Percentiles rank a stretch among this genome's conserved stretches.
Conservation (phyloP, 2,113 vertebrate genomes). For the Condylura cristata region DNA sequence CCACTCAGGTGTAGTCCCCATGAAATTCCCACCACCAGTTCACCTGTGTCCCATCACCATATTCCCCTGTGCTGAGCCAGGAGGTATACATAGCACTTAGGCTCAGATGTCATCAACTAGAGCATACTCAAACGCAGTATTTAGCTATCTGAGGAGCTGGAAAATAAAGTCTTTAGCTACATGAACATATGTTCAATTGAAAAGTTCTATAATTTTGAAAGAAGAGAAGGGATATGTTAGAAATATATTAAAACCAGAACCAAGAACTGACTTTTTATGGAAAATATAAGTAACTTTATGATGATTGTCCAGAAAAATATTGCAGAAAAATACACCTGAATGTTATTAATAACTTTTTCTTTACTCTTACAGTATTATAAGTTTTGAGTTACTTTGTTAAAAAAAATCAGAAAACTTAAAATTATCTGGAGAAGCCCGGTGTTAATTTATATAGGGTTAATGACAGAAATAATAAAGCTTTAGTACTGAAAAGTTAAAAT, state of each 20-base stretch:
- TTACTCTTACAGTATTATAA: neutral
- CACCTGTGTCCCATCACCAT: too few relatives aligned
- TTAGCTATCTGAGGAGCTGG: neutral
- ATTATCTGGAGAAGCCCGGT: neutral
- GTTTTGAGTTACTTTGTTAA: neutral
- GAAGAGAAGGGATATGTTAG: neutral
- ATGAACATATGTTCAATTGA: neutral
- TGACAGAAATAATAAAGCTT: constrained; percentile 9
- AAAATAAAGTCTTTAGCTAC: neutral
- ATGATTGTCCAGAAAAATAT: neutral
- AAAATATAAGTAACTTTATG: neutral
- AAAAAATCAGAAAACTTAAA: constrained; percentile 1
- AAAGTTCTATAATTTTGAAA: neutral
- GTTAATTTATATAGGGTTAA: constrained; percentile 16
- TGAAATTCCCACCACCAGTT: too few relatives aligned
- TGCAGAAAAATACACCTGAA: neutral
- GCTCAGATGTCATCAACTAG: neutral
- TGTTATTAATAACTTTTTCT: neutral
- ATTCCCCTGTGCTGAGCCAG: too few relatives aligned
- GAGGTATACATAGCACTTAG: neutral
- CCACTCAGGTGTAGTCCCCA: too few relatives aligned
- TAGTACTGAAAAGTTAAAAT: constrained; percentile 5
- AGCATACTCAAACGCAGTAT: neutral
- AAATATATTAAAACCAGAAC: neutral
- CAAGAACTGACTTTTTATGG: neutral